Evolutionary conservation across 2,113 vertebrate species (phyloP), one percentile per base, ranked within the genome.

Genomic region (Pseudois nayaur): DNA sequence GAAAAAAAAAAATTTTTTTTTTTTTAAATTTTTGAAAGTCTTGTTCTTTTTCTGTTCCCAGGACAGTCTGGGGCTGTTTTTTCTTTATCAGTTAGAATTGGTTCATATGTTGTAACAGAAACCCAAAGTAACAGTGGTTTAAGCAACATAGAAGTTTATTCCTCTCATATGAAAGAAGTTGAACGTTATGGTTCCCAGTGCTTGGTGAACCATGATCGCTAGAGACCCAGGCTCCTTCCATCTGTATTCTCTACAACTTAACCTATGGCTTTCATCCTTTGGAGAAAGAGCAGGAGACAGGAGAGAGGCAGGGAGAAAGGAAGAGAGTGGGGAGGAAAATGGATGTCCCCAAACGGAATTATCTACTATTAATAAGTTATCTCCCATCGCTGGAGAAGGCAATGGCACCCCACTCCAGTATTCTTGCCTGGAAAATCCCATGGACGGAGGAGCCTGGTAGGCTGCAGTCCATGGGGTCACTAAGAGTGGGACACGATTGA

Each of bases 31-130:
- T 67, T 43, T 87, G 52, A 52, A 89, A 89, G 52, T 82, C 62
- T 81, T 81, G 4, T 71, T 86, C 59, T 94, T 89, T 88, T 45
- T 85, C 57, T 93, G 5, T 92, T 91, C 50, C 83, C 57, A 54
- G 31, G 6, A 81, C 60, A 62, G 6, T 7, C 25, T 82, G 71
- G 45, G 52, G 8, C 50, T 87, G 8, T 60, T 62, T 87, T 45
- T 95, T 78, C 59, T 88, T 3, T n/a, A 33, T 64, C 45, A 55
- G 11, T 87, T 55, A 67, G 23, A 82, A 50, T 57, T 59, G 31
- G 23, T 78, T 93, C 23, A 71, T 27, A 59, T 89, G 10, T 33
- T 60, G 6, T 83, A 55, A 36, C 36, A 71, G 31, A 85, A 87
- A 88, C 1, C 23, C 81, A 82, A 55, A 90, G n/a, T 81, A 52